Conservation (phyloP, 2,888 invertebrate genomes). For the Heliconius charithonia region DNA sequence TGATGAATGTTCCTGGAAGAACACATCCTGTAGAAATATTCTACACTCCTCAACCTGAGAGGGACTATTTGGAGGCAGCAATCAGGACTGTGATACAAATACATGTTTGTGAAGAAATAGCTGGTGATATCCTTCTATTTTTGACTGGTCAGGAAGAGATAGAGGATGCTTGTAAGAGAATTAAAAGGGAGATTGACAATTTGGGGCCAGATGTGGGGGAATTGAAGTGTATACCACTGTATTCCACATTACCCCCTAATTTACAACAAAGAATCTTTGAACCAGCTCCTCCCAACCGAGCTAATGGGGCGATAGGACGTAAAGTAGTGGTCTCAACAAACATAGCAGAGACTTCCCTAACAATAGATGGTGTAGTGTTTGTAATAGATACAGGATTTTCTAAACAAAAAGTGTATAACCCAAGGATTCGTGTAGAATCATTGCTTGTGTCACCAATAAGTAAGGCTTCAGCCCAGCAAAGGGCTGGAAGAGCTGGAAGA, state of each 20-base stretch:
- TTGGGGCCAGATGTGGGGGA: conserved; percentile 98
- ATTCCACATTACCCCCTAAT: conserved; percentile 98
- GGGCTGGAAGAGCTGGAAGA: conserved; percentile 98
- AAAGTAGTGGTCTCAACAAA: conserved; percentile 99
- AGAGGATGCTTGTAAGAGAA: conserved; percentile 99
- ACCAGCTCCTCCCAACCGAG: conserved; percentile 94
- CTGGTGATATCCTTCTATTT: conserved; percentile 96
- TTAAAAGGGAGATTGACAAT: conserved; percentile 97
- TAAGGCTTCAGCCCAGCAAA: conserved; percentile 99
- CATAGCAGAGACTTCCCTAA: conserved; percentile 99
- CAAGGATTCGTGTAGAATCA: conserved; percentile 95
- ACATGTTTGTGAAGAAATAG: conserved; percentile 96
- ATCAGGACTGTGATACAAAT: conserved; percentile 98
- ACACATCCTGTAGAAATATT: conserved; percentile 89
- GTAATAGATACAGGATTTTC: conserved; percentile 99
- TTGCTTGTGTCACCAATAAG: conserved; percentile 98
- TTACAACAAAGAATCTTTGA: conserved; percentile 99
- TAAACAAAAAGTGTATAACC: conserved; percentile 98
- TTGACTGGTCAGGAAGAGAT: conserved; percentile 95
- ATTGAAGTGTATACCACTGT: conserved; percentile 98
- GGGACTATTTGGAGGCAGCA: conserved; percentile 98
- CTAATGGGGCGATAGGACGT: conserved; percentile 94
- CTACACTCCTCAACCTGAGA: conserved; percentile 99
- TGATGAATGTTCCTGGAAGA: conserved; percentile 97
- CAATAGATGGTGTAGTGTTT: conserved; percentile 99